These are phyloP conservation scores for Empidonax alnorum DNA, from an alignment of 2,113 vertebrate genomes.

Conservation along the genomic window DNA sequence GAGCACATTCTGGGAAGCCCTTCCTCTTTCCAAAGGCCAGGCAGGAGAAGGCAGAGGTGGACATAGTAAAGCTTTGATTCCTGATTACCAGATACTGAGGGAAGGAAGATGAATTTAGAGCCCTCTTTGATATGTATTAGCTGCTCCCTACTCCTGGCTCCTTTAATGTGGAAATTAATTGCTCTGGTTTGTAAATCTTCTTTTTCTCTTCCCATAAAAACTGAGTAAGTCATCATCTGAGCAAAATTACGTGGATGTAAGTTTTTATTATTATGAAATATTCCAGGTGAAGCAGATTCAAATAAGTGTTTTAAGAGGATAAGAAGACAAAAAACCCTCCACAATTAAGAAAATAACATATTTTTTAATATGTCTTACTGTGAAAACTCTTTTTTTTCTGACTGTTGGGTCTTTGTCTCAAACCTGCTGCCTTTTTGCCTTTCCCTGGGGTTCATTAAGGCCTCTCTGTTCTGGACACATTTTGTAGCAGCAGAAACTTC, in stretches of 20 bases:
- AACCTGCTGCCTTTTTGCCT: not conserved
- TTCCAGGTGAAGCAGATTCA: not conserved
- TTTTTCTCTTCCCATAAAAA: not conserved
- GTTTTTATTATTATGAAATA: not conserved
- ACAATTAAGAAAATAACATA: not conserved
- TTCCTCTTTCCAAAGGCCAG: not conserved
- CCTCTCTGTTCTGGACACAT: not conserved
- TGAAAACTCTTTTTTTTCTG: not conserved
- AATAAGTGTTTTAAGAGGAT: not conserved
- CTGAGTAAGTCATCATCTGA: not conserved
- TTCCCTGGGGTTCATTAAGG: not conserved
- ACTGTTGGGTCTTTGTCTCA: not conserved
- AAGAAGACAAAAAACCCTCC: not conserved
- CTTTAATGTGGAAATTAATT: constrained; percentile 4
- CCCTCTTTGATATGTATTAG: not conserved
- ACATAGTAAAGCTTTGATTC: not conserved
- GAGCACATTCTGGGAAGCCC: not conserved
- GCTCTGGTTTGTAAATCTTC: not conserved
- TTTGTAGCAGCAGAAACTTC: not conserved
- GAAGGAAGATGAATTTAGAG: not conserved
- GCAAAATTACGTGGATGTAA: not conserved
- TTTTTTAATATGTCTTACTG: rapidly evolving
- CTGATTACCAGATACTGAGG: not conserved
- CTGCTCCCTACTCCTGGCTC: not conserved
- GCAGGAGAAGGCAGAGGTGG: not conserved